Evolutionary conservation across 2,888 invertebrate genomes (phyloP).

Genomic region (Drosophila quinaria): DNA sequence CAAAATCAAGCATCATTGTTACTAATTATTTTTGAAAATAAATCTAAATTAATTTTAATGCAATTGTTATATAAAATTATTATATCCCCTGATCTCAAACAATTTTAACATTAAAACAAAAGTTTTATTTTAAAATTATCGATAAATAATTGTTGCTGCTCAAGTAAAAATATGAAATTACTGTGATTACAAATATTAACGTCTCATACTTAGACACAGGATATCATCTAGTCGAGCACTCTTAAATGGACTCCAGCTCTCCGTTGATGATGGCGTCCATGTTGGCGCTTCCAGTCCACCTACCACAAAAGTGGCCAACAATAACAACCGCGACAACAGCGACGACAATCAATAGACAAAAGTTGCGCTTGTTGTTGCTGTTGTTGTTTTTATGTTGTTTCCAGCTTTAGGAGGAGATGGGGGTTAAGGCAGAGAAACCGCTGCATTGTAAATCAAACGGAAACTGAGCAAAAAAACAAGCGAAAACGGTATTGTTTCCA

Average conservation of each 20-base stretch:
- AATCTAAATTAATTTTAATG: too few species aligned
- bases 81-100: too few species aligned
- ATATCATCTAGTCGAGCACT: background rate
- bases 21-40: too few species aligned
- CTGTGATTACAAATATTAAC: background rate
- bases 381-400: conserved; percentile 40
- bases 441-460: conserved; percentile 80
- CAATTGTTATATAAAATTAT: too few species aligned
- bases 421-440: background rate
- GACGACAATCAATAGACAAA: conserved; percentile 80
- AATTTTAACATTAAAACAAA: too few species aligned
- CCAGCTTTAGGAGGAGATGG: background rate
- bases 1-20: too few species aligned
- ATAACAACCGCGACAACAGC: conserved; percentile 35
- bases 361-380: conserved; percentile 63
- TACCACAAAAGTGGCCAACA: conserved; percentile 73
- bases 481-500: conserved; percentile 79
- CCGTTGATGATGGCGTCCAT: conserved; percentile 78
- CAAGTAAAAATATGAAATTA: too few species aligned
- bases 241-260: conserved; percentile 16
- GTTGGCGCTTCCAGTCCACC: conserved; percentile 78
- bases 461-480: conserved; percentile 65
- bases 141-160: too few species aligned
- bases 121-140: too few species aligned
- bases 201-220: background rate